Evolutionary conservation across 2,888 invertebrate species (phyloP), one percentile per base, ranked within the genome.

Genomic region (Andrena trimmerana): DNA sequence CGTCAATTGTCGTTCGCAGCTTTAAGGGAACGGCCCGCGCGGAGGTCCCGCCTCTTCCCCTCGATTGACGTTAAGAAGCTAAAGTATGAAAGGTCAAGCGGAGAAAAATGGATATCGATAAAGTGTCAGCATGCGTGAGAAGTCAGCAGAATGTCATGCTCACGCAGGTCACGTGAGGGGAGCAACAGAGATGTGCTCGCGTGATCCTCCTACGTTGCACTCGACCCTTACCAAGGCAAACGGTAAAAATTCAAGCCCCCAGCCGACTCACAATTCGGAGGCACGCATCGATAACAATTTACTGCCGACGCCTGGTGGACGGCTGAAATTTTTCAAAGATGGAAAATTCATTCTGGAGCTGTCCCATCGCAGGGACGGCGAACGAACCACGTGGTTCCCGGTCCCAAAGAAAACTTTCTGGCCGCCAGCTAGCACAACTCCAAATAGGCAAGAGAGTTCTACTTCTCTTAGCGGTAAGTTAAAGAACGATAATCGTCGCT

Each of bases 301-400:
- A 31, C 84, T 92, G 52, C 93, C 94, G 29, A 93, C 95, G 86
- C 95, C 96, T 93, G 97, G 97, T 90, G 97, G 97, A 92, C 95
- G 97, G 91, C 96, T 97, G 89, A 97, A 97, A 94, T 97, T 97
- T 94, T 97, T 97, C 94, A 97, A 97, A 96, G 98, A 98, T 97
- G 98, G 98, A 85, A 98, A 98, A 94, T 97, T 98, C 94, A 98
- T 98, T 91, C 94, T 98, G 95, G 98, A 98, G 95, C 93, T 98
- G 95, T 96, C 96, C 80, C 95, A 97, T 90, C 95, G 96, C 57
- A 95, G 96, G 89, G 97, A 96, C 91, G 97, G 97, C 82, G 97
- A 97, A 94, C 96, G 97, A 90, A 96, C 97, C 72, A 97, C 97
- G 71, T 98, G 98, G 98, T 97, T 98, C 92, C 97, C 98, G 85